phyloP scores from a whole-genome alignment of 2,797 vertebrate species.

The Spondyliosoma cantharus region DNA sequence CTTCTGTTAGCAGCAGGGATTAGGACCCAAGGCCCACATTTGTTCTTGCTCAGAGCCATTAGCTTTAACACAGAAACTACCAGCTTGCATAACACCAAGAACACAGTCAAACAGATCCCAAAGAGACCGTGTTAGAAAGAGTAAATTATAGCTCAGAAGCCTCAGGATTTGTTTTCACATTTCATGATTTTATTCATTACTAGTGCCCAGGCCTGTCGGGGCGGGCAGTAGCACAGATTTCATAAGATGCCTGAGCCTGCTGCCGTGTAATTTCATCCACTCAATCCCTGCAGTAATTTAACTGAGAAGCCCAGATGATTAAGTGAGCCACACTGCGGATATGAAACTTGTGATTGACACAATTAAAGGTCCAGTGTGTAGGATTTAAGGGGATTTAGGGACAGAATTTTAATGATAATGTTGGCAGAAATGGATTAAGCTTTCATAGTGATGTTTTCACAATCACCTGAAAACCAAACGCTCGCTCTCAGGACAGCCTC shows the following conservation, averaged over 20 bases:
- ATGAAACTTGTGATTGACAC: slow-evolving; percentile 14
- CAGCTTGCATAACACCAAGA: slow-evolving; percentile 44
- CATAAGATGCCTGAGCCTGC: slow-evolving; percentile 9
- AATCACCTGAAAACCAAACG: too few species aligned
- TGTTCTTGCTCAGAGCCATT: slow-evolving; percentile 68
- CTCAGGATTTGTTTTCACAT: slow-evolving; percentile 45
- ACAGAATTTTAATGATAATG: too few species aligned
- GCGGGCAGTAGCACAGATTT: slow-evolving; percentile 11
- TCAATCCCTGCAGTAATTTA: slow-evolving; percentile 17
- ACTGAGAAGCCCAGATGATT: slow-evolving; percentile 10
- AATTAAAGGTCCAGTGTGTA: slow-evolving; percentile 10
- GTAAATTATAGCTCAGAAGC: slow-evolving; percentile 37
- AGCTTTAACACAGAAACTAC: slow-evolving; percentile 54
- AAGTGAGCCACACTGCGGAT: slow-evolving; percentile 10
- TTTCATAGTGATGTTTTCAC: too few species aligned
- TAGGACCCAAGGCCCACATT: slow-evolving; percentile 62
- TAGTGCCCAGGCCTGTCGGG: not conserved
- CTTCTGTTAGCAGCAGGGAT: slow-evolving; percentile 58
- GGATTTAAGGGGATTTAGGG: too few species aligned
- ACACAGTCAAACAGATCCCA: slow-evolving; percentile 44
- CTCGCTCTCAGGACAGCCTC: too few species aligned
- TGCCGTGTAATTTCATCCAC: slow-evolving; percentile 14
- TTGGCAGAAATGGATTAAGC: too few species aligned
- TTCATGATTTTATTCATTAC: slow-evolving; percentile 38
- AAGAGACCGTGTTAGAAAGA: slow-evolving; percentile 38